A percentile compares a stretch with the other conserved stretches of the same genome.
Evolutionary conservation across 2,797 vertebrate genomes (phyloP).

Genomic region (Pyrocephalus nanus): DNA sequence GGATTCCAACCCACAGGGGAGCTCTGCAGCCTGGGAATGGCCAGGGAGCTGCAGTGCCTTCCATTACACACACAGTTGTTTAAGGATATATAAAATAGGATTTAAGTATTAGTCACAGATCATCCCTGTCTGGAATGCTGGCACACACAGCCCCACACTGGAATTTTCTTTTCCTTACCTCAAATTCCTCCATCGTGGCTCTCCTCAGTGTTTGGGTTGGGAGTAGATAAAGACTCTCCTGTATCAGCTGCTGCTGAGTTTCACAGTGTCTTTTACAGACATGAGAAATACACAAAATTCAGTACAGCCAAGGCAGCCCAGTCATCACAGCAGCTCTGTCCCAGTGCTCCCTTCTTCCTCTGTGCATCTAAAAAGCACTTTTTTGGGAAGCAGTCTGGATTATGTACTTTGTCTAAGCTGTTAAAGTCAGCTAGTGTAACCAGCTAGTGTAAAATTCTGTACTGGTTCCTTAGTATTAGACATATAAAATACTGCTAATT

Average conservation of each 20-base stretch:
- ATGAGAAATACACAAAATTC: not conserved
- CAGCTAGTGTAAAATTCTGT: not conserved
- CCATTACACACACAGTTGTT: not conserved
- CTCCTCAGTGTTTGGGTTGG: not conserved
- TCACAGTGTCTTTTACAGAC: not conserved
- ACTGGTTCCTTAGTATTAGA: not conserved
- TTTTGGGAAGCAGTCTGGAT: not conserved
- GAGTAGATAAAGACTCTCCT: not conserved
- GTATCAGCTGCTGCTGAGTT: not conserved
- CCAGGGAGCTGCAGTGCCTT: not conserved
- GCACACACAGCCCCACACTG: not conserved
- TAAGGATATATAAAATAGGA: not conserved
- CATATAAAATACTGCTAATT: not conserved
- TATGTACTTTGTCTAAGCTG: not conserved
- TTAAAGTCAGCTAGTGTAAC: not conserved
- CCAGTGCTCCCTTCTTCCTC: not conserved
- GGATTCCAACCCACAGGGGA: not conserved
- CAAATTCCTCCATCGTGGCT: not conserved
- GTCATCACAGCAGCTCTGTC: not conserved
- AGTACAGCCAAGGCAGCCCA: not conserved
- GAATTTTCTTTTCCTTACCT: not conserved
- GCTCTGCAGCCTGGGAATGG: not conserved
- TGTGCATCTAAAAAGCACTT: not conserved
- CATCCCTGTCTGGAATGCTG: fast-evolving
- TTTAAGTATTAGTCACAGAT: not conserved